Evolutionary conservation across 2,888 invertebrate genomes (phyloP).

Genomic region (Dicranocentrus wangi): DNA sequence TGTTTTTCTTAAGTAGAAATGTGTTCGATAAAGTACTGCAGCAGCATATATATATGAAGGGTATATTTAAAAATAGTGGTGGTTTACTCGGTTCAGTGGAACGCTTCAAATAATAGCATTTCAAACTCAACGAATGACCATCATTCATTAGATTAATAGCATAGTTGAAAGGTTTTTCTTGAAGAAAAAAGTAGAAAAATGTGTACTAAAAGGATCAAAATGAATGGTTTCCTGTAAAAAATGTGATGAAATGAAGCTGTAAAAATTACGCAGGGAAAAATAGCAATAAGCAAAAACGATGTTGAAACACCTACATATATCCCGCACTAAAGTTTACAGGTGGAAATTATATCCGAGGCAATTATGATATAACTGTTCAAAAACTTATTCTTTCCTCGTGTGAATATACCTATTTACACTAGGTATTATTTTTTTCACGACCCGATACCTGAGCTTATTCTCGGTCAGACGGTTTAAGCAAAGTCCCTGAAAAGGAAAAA

Average conservation of each 20-base stretch:
- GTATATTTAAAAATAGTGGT: no score
- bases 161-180: neutral
- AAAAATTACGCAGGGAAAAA: neutral
- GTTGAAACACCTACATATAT: neutral
- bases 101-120: neutral
- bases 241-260: slow-evolving; percentile 23
- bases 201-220: neutral
- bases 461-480: no score
- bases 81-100: slow-evolving; percentile 27
- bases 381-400: neutral
- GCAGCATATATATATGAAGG: no score
- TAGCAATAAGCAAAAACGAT: neutral
- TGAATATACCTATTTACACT: no score
- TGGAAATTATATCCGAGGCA: neutral
- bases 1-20: no score
- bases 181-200: neutral
- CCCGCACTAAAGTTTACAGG: no score
- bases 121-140: neutral
- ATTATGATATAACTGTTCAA: slow-evolving; percentile 10
- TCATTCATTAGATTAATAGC: slow-evolving; percentile 1
- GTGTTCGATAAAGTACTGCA: no score
- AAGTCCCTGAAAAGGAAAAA: neutral
- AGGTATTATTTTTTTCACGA: no score
- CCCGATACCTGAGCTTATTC: no score
- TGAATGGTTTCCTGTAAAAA: slow-evolving; percentile 18